Base-by-base conservation (phyloP, 2,888 invertebrate species). In the Nymphalis urticae region DNA sequence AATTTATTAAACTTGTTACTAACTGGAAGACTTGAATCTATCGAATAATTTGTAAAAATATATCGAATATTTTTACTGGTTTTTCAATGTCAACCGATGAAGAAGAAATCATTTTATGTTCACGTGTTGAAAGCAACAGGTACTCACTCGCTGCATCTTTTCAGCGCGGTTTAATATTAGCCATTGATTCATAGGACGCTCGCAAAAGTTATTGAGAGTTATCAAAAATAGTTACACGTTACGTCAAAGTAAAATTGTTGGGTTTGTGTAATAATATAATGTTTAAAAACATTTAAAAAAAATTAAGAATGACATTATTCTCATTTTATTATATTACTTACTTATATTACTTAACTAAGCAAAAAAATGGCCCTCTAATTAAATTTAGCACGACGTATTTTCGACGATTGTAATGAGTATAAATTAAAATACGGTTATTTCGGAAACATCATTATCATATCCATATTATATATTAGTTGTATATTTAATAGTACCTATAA, bases 131-230 rank as follows among this genome's bases (percentile, higher is more conserved):
- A 65, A 64, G 64, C 67, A 73, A 81, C 77, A 82, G 76, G 79
- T 82, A 81, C 76, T 79, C 82, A 82, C 84, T 82, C 82, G 83
- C 85, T 77, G 80, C 78, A 81, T 82, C 79, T 83, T 84, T 68
- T 86, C 85, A 80, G 73, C 85, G 78, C 73, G 78, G 82, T 73
- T 79, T 83, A 84, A 83, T 84, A 88, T 86, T 88, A 91, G 84
- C 77, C 75, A 82, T 88, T 89, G 91, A 92, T 87, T 92, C 92
- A 92, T 83, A 79, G 77, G 75, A 78, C 80, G 78, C 79, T 75
- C 76, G 72, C 78, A 79, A 79, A 81, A 76, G 81, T 79, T 42
- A 42, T 42, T 13, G 42, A 76, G 77, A 80, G 76, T 79, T 82
- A 81, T 84, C 83, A 76, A 79, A 87, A 89, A 91, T 89, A 88